These are phyloP conservation scores for Saccostrea echinata DNA, from an alignment of 1,140 invertebrate species.

Conservation along the genomic window DNA sequence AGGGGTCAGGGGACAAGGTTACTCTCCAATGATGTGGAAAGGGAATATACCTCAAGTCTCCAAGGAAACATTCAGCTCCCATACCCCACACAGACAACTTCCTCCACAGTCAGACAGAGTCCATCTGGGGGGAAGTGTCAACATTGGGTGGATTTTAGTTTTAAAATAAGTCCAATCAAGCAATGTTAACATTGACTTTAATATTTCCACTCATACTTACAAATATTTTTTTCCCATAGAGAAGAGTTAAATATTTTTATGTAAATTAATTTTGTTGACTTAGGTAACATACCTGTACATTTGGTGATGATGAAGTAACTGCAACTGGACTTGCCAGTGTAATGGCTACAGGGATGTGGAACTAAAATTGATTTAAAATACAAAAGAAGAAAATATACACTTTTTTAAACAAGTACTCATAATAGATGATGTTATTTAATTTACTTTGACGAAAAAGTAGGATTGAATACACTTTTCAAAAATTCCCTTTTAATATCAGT, in stretches of 20 bases:
- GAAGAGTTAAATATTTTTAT: neutral
- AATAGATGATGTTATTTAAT: too few species aligned
- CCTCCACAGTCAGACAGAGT: constrained; percentile 32
- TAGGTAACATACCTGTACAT: constrained; percentile 81
- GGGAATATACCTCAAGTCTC: constrained; percentile 58
- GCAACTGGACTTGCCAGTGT: constrained; percentile 87
- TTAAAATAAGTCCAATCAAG: neutral
- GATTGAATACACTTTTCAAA: too few species aligned
- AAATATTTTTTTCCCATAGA: neutral
- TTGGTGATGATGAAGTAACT: constrained; percentile 86
- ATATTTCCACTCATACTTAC: neutral
- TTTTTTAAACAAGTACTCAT: too few species aligned
- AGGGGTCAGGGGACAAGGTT: constrained; percentile 54
- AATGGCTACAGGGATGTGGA: constrained; percentile 88
- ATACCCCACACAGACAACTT: constrained; percentile 50
- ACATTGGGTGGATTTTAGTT: neutral
- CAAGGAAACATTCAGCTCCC: constrained; percentile 55
- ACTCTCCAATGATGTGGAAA: constrained; percentile 55
- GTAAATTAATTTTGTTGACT: neutral
- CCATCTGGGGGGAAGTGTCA: constrained; percentile 2
- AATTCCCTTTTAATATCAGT: too few species aligned
- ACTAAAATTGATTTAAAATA: constrained; percentile 76
- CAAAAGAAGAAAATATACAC: too few species aligned
- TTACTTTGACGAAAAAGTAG: too few species aligned
- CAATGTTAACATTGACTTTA: too few species aligned